Base-by-base conservation (phyloP, 2,113 vertebrate species). In the Oostethus manadensis region DNA sequence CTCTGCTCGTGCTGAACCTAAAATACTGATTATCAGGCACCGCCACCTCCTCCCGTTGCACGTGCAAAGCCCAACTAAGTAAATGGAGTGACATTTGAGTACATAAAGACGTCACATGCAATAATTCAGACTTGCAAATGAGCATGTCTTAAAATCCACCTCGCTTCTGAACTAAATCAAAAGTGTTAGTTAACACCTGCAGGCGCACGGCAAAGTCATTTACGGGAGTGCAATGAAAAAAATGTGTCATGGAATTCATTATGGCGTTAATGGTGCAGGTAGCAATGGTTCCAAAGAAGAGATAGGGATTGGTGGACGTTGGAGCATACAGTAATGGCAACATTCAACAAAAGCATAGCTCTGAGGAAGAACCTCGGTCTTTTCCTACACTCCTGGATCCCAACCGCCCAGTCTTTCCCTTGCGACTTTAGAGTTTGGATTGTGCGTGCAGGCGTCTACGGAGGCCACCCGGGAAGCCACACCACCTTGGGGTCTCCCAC, bases 191-290 rank as follows among this genome's bases (percentile, higher is more conserved):
- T 76, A 62, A 69, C 74, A 83, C 79, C 84, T 70, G 0, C 58
- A 83, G 84, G 80, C 71, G 68, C 44, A 66, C 67, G 22, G 60
- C 21, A 35, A 71, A 74, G 77, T 85, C 66, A 84, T 82, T 84
- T 77, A 66, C 78, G 70, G 62, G 33, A 44, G 38, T 33, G 55
- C 77, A 69, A 76, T 80, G 71, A 42, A 20, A 81, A 74, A 81
- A 68, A 63, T 70, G 77, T 88, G 84, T 76, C 68, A 58, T 56
- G 15, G 76, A 85, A 82, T 87, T 83, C 85, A 88, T 80, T 80
- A 80, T 38, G 22, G 70, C 68, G 70, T 74, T 81, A 81, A 77
- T 72, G 59, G 70, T 78, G 68, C 68, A 84, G 84, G 83, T 84
- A 81, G 62, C 70, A 71, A 71, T 54, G 61, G 66, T 70, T 46